Conservation (phyloP, 2,888 invertebrate genomes). For the Folsomia candida region DNA sequence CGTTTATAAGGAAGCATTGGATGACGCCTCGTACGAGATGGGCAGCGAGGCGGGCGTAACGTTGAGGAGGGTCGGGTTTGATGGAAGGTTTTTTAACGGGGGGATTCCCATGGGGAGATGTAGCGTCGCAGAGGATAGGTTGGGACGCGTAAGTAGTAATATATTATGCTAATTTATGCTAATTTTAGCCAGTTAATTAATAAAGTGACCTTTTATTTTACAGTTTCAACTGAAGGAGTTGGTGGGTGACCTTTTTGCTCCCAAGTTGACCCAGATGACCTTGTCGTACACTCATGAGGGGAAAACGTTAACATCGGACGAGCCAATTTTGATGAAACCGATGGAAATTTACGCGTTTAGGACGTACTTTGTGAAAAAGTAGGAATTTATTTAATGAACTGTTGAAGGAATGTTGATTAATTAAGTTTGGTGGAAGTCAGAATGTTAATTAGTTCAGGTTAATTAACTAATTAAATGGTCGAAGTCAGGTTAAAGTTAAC, state of each 20-base stretch:
- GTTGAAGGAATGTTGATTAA: too few relatives aligned
- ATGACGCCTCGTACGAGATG: constrained; percentile 35
- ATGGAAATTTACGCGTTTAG: constrained; percentile 50
- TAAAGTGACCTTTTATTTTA: constrained; percentile 17
- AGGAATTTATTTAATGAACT: too few relatives aligned
- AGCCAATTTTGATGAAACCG: constrained; percentile 47
- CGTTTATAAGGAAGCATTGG: constrained; percentile 34
- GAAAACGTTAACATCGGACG: constrained; percentile 36
- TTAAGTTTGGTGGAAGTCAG: too few relatives aligned
- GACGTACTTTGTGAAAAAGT: background rate
- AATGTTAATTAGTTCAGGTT: too few relatives aligned
- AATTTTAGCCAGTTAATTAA: background rate
- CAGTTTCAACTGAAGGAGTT: constrained; percentile 44
- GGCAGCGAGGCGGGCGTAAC: constrained; percentile 36
- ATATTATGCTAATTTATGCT: background rate
- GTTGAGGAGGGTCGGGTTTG: constrained; percentile 47
- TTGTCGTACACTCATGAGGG: constrained; percentile 48
- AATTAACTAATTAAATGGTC: too few relatives aligned
- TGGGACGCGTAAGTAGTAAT: constrained; percentile 41
- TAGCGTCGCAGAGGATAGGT: constrained; percentile 29
- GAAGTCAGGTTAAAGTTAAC: too few relatives aligned
- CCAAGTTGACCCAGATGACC: constrained; percentile 47
- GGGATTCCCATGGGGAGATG: constrained; percentile 36
- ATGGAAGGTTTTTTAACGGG: constrained; percentile 38
- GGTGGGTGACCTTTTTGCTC: constrained; percentile 44